Base-by-base conservation (phyloP, 2,113 vertebrate species). In the Zootoca vivipara region DNA sequence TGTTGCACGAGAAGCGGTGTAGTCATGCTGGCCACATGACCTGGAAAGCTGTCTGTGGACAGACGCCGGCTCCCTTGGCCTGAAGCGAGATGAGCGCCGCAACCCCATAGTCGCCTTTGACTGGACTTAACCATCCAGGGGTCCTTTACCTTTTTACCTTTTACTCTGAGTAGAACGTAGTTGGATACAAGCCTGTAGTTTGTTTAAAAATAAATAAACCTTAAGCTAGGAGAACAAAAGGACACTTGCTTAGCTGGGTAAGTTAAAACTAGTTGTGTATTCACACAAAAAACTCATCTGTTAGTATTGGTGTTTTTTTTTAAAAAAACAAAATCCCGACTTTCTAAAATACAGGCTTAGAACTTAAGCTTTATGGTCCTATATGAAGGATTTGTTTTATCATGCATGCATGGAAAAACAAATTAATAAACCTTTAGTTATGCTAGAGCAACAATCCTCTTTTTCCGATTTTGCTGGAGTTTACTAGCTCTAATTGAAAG, bases 401-500 rank as follows among this genome's bases (percentile, higher is more conserved):
- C 81, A 26, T 85, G 9, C 33, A 77, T 65, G 80, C 18, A 20
- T 1, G 22, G 1, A 28, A 18, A 78, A 90, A 74, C 22, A 80
- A 92, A 91, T 65, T 78, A 4, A 78, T 87, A 26, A 3, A 78
- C 86, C 6, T 40, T 28, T 78, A 62, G 84, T 89, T 79, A 85
- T 75, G 62, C 8, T 18, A 72, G 8, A 88, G 64, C 52, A 24
- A 89, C 85, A 90, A 56, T 18, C 0, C 0, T 33, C 18, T 90
- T 2, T 69, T 40, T 85, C 30, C 8, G 62, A 18, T 93, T 91
- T 87, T 92, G 58, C 18, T 30, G 26, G 56, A 89, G 70, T 74
- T 89, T 89, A 16, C n/a, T 78, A 90, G 79, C 90, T 91, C 79
- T 92, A 85, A 85, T 40, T 87, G 85, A 92, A 79, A 75, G 85